Percentiles rank a stretch among this genome's conserved stretches.
These are phyloP conservation scores for Caranx ignobilis DNA, from an alignment of 2,113 vertebrate genomes.

Conservation along the genomic window DNA sequence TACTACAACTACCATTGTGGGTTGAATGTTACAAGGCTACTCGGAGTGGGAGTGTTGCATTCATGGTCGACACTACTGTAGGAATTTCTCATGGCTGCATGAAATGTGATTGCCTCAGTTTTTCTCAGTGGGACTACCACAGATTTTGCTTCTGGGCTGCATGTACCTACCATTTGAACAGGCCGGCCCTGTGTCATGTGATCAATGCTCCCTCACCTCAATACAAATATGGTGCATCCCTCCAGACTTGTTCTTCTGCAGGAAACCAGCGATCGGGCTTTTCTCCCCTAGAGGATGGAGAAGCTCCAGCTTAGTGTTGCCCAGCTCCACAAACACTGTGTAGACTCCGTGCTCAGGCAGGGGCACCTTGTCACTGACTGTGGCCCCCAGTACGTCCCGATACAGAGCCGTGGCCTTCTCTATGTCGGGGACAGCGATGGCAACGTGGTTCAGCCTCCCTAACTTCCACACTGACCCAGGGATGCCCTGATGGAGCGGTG, in stretches of 20 bases:
- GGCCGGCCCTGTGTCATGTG: no score
- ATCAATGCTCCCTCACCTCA: constrained; percentile 86
- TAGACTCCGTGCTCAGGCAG: constrained; percentile 94
- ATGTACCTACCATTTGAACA: no score
- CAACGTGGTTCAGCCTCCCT: constrained; percentile 93
- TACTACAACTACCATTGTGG: no score
- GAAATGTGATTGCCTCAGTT: no score
- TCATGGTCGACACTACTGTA: no score
- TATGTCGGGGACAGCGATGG: constrained; percentile 93
- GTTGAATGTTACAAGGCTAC: no score
- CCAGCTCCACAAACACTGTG: constrained; percentile 94
- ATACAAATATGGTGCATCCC: constrained; percentile 98
- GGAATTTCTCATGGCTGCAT: no score
- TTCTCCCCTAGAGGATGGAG: constrained; percentile 93
- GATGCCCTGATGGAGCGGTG: constrained; percentile 61
- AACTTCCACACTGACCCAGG: constrained; percentile 88
- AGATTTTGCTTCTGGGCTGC: no score
- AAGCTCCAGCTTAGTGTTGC: constrained; percentile 96
- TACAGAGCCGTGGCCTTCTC: constrained; percentile 90
- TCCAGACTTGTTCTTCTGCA: constrained; percentile 93
- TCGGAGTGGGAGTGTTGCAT: no score
- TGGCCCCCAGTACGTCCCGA: constrained; percentile 89
- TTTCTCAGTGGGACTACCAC: no score
- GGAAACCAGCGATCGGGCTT: constrained; percentile 92
- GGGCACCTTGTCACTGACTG: constrained; percentile 87